A percentile compares a stretch with the other conserved stretches of the same genome.
These are phyloP conservation scores for Hydropotes inermis DNA, from an alignment of 2,113 vertebrate genomes.

Conservation along the genomic window DNA sequence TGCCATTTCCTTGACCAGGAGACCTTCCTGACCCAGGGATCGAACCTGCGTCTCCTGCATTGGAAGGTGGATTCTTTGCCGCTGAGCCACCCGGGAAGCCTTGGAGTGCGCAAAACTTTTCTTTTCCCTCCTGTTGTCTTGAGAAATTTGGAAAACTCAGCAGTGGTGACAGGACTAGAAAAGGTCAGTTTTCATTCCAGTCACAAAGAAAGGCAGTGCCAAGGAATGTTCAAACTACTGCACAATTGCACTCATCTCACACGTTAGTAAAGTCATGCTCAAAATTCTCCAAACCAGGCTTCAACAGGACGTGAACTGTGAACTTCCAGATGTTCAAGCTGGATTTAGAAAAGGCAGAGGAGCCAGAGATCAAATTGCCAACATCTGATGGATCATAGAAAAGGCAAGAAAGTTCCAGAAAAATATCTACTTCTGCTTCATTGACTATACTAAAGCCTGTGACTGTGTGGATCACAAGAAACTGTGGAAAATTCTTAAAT, in stretches of 20 bases:
- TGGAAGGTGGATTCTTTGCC: neutral
- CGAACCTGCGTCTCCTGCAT: rapidly evolving
- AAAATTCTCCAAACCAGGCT: neutral
- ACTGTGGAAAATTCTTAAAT: neutral
- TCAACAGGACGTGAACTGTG: neutral
- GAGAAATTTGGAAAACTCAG: neutral
- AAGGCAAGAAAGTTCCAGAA: neutral
- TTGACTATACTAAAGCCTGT: neutral
- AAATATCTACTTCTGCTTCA: neutral
- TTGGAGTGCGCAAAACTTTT: neutral
- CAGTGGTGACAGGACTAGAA: neutral
- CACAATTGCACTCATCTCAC: neutral
- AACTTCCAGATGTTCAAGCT: neutral
- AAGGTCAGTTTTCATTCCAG: neutral
- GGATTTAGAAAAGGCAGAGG: neutral
- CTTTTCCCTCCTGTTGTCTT: neutral
- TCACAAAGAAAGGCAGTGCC: neutral
- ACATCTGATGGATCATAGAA: rapidly evolving
- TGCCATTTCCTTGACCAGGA: neutral
- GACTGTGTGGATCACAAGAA: neutral
- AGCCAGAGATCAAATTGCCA: neutral
- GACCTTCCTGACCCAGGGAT: neutral
- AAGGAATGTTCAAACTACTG: neutral
- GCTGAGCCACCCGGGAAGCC: neutral
- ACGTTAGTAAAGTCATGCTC: neutral